phyloP scores from a whole-genome alignment of 2,888 invertebrate species.

The Mycalesis mineus region DNA sequence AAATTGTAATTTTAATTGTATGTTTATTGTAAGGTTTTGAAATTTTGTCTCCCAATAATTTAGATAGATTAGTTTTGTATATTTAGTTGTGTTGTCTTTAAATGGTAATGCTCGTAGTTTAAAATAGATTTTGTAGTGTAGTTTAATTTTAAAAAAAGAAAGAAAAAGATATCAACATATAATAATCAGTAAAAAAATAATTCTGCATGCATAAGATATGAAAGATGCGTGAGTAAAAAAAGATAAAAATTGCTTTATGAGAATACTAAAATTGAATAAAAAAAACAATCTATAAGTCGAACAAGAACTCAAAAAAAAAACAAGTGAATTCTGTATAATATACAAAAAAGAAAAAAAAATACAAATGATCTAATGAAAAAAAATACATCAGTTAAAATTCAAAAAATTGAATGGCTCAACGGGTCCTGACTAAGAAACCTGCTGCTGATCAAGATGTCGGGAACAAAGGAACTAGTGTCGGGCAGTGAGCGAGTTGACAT shows the following conservation, averaged over 20 bases:
- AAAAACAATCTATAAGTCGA: no score
- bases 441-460: slow-evolving; percentile 5
- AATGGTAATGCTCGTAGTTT: neutral
- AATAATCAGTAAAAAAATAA: neutral
- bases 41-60: neutral
- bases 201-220: neutral
- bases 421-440: slow-evolving; percentile 15
- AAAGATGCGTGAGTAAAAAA: neutral
- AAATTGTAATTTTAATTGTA: neutral
- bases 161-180: neutral
- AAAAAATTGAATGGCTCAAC: slow-evolving; percentile 11
- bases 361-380: neutral
- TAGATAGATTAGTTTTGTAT: neutral
- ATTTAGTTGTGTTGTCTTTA: neutral
- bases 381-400: slow-evolving; percentile 14
- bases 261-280: neutral
- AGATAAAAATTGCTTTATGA: neutral
- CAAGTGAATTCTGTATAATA: neutral
- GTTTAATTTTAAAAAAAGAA: neutral
- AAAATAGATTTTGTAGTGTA: neutral
- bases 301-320: neutral
- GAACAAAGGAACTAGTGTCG: slow-evolving; percentile 10
- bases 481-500: slow-evolving; percentile 19
- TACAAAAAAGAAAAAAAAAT: neutral
- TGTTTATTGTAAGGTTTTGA: neutral